Percentiles rank a stretch among this genome's conserved stretches.
phyloP scores from a whole-genome alignment of 2,888 invertebrate species.

The Cheilosia scutellata region DNA sequence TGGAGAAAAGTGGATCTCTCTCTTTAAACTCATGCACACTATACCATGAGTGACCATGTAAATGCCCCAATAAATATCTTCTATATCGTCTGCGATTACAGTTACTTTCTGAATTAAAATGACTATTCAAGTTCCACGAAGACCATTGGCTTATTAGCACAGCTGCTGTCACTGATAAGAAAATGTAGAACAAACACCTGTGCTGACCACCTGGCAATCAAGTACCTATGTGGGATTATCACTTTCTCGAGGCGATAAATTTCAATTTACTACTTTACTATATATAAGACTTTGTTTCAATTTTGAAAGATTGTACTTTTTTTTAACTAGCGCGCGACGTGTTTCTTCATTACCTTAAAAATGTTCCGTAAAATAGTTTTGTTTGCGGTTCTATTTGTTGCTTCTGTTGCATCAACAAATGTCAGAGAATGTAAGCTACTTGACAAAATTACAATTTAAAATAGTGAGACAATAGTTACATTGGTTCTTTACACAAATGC shows the following conservation, averaged over 20 bases:
- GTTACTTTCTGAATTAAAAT: neutral
- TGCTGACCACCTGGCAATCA: conserved; percentile 33
- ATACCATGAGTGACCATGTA: too few species aligned
- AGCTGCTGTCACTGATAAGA: conserved; percentile 19
- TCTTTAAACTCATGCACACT: too few species aligned
- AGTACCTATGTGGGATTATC: conserved; percentile 23
- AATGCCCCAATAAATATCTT: too few species aligned
- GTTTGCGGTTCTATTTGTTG: conserved; percentile 13
- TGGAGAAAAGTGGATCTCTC: too few species aligned
- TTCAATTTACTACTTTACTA: conserved; percentile 25
- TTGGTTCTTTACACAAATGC: too few species aligned
- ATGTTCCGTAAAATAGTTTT: conserved; percentile 53
- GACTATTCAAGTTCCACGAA: neutral
- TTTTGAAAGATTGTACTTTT: conserved; percentile 16
- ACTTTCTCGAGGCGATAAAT: neutral
- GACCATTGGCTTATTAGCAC: conserved; percentile 15
- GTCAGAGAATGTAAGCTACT: conserved; percentile 60
- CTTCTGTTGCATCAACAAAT: conserved; percentile 44
- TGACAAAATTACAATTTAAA: neutral
- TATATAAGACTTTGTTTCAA: conserved; percentile 31
- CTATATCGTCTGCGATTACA: too few species aligned
- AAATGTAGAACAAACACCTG: conserved; percentile 50
- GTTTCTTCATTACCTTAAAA: neutral
- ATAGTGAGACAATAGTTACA: neutral
- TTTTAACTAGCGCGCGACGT: neutral